Conservation (phyloP, 2,797 vertebrate species). For the Lophotriccus pileatus region DNA sequence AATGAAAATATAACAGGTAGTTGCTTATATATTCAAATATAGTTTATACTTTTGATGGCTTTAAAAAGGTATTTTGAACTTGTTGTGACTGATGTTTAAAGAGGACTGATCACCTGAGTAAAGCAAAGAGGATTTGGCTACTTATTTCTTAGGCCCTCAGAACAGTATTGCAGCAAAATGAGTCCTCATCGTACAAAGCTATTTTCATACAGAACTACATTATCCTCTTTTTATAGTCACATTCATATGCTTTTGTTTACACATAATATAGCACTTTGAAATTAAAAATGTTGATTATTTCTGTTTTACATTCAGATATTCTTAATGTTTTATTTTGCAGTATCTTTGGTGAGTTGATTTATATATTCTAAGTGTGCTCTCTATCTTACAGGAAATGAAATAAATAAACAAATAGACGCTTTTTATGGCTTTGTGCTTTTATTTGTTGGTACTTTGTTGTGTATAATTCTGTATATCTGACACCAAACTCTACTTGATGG, state of each 20-base stretch:
- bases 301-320: slow-evolving; percentile 8
- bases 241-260: slow-evolving; percentile 53
- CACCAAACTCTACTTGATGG: slow-evolving; percentile 21
- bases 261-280: slow-evolving; percentile 4
- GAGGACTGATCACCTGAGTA: not conserved
- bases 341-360: not conserved
- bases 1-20: not conserved
- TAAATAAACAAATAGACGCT: slow-evolving; percentile 51
- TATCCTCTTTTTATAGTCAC: slow-evolving; percentile 15
- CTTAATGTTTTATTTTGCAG: slow-evolving; percentile 4
- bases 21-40: not conserved
- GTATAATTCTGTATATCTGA: slow-evolving; percentile 21
- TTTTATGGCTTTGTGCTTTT: slow-evolving; percentile 41
- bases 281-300: slow-evolving; percentile 52
- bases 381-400: not conserved
- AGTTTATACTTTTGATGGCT: not conserved
- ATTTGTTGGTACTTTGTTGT: slow-evolving; percentile 24
- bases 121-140: not conserved
- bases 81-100: not conserved
- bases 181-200: not conserved
- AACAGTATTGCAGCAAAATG: not conserved
- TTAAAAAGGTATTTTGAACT: not conserved
- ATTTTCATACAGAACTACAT: not conserved
- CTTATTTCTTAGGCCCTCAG: not conserved
- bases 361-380: not conserved